Evolutionary conservation across 2,113 vertebrate species (phyloP).

Genomic region (Montifringilla adamsi): DNA sequence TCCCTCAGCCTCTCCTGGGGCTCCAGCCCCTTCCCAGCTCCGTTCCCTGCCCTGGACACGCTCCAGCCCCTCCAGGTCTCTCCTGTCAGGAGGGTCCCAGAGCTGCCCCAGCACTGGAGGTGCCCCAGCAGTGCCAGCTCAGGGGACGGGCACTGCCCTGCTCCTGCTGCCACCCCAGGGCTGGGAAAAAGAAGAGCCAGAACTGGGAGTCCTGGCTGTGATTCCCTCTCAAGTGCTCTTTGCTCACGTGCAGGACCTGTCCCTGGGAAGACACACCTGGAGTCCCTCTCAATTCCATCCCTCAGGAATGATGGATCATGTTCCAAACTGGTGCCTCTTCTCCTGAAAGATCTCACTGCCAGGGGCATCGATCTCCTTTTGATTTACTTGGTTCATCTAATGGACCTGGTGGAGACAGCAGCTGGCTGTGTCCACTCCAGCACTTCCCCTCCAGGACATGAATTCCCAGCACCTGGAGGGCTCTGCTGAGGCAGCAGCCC

Average conservation of each 20-base stretch:
- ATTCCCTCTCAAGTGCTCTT: not conserved
- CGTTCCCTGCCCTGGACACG: not conserved
- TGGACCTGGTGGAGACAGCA: not conserved
- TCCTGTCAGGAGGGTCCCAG: not conserved
- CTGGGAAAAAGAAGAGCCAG: not conserved
- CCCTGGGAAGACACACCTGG: not conserved
- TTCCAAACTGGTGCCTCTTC: not conserved
- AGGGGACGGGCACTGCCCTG: not conserved
- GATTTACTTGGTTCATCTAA: conserved; percentile 37
- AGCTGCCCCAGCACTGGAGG: not conserved
- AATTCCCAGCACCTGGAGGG: not conserved
- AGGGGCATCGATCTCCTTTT: conserved; percentile 29
- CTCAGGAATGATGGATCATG: not conserved
- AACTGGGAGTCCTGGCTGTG: not conserved
- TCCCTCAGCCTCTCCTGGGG: not conserved
- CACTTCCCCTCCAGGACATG: not conserved
- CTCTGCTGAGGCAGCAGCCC: not conserved
- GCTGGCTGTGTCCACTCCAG: not conserved
- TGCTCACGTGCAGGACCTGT: not conserved
- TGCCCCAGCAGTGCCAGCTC: not conserved
- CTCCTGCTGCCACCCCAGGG: not conserved
- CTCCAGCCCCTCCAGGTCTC: not conserved
- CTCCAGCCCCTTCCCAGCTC: not conserved
- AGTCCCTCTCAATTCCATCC: not conserved
- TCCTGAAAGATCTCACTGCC: not conserved